A percentile compares a stretch with the other conserved stretches of the same genome.
Evolutionary conservation across 2,888 invertebrate species (phyloP).

Genomic region (Tuberolachnus salignus): DNA sequence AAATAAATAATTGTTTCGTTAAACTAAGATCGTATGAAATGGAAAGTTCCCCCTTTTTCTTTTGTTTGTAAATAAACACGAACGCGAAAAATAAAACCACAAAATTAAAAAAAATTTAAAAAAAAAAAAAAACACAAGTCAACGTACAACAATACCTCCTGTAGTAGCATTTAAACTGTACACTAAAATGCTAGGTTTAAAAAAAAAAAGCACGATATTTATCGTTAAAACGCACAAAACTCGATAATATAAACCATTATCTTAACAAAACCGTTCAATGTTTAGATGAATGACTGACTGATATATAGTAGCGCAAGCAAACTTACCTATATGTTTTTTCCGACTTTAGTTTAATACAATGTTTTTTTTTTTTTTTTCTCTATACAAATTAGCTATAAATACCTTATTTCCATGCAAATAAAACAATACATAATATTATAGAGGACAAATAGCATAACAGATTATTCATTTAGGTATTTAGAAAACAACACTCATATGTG

Average conservation of each 20-base stretch:
- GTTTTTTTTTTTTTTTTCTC: too few relatives aligned
- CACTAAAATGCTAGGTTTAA: slow-evolving; percentile 5
- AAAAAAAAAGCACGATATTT: slow-evolving; percentile 32
- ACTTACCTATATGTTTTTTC: background rate
- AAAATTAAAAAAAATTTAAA: too few relatives aligned
- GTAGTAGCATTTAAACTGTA: slow-evolving; percentile 14
- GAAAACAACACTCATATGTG: too few relatives aligned
- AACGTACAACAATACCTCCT: slow-evolving; percentile 53
- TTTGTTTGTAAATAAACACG: background rate
- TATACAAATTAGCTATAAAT: too few relatives aligned
- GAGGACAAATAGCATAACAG: too few relatives aligned
- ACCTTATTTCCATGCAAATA: too few relatives aligned
- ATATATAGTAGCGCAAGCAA: too few relatives aligned
- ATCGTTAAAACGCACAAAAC: slow-evolving; percentile 17
- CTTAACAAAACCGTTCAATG: too few relatives aligned
- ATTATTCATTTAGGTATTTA: too few relatives aligned
- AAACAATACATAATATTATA: too few relatives aligned
- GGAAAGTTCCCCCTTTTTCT: background rate
- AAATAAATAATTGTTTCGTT: background rate
- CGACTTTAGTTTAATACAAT: background rate
- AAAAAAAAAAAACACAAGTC: slow-evolving; percentile 51
- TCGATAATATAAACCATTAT: slow-evolving; percentile 14
- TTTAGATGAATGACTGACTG: too few relatives aligned
- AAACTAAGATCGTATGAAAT: background rate
- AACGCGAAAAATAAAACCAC: slow-evolving; percentile 10